Evolutionary conservation across 2,888 invertebrate species (phyloP).

Genomic region (Perizoma affinitatum): DNA sequence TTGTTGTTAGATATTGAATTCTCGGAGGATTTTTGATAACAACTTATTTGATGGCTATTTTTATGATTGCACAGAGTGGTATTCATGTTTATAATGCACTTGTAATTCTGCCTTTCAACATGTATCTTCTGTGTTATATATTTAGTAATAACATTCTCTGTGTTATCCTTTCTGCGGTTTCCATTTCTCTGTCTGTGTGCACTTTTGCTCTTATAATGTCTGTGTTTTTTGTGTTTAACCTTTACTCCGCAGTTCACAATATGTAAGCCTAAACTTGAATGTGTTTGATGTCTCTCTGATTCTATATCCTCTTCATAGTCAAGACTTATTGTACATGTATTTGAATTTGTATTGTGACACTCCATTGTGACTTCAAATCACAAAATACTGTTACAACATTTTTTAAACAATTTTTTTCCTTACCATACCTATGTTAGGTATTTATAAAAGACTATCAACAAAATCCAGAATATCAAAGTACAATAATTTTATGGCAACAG

Average conservation of each 20-base stretch:
- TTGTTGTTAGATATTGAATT: background rate
- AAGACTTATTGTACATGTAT: constrained; percentile 8
- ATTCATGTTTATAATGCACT: constrained; percentile 35
- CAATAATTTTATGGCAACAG: no score
- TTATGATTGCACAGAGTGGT: constrained; percentile 29
- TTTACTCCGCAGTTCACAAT: constrained; percentile 7
- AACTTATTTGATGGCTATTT: constrained; percentile 9
- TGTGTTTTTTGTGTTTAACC: constrained; percentile 6
- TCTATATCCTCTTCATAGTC: constrained; percentile 14
- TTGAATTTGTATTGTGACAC: constrained; percentile 10
- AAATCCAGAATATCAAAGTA: no score
- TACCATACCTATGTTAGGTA: no score
- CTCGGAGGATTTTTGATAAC: background rate
- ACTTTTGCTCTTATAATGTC: constrained; percentile 20
- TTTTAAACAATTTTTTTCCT: no score
- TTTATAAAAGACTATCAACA: no score
- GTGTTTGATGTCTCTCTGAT: background rate
- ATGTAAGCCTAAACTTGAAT: constrained; percentile 12
- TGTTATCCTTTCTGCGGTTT: constrained; percentile 2
- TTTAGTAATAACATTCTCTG: constrained; percentile 5
- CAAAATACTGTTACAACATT: background rate
- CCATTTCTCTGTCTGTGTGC: constrained; percentile 11
- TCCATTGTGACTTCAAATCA: constrained; percentile 15
- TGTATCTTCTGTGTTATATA: constrained; percentile 24
- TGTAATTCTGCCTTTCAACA: constrained; percentile 20